Conservation (phyloP, 1,140 invertebrate genomes). For the Drosophila arawakana region DNA sequence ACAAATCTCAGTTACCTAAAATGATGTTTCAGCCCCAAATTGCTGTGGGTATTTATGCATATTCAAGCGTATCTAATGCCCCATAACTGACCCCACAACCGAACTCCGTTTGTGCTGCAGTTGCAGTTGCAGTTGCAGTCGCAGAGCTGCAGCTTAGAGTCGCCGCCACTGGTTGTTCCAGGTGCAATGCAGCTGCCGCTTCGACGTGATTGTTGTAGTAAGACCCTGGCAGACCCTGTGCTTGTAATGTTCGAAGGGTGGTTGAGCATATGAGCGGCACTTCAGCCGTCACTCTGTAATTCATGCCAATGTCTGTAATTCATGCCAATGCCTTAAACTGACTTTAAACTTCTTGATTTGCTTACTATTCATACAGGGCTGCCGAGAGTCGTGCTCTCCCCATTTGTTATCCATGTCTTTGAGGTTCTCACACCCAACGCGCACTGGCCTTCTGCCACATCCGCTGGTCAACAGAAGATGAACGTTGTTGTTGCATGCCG, state of each 20-base stretch:
- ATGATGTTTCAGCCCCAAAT: conserved; percentile 27
- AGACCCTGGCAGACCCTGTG: background rate
- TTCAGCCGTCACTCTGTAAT: too few relatives aligned
- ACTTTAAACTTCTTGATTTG: too few relatives aligned
- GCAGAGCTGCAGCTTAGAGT: background rate
- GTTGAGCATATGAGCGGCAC: too few relatives aligned
- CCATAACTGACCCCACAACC: conserved; percentile 30
- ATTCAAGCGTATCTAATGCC: conserved; percentile 42
- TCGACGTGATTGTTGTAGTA: background rate
- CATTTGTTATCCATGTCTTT: conserved; percentile 7
- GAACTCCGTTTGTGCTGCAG: background rate
- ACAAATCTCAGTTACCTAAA: conserved; percentile 19
- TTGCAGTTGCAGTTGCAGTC: conserved; percentile 2
- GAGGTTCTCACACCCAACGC: conserved; percentile 47
- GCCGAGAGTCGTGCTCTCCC: too few relatives aligned
- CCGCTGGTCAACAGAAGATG: conserved; percentile 37
- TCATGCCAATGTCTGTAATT: too few relatives aligned
- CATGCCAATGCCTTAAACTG: too few relatives aligned
- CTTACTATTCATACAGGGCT: too few relatives aligned
- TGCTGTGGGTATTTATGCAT: conserved; percentile 43
- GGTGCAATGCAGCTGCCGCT: conserved; percentile 46
- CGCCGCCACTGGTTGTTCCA: conserved; percentile 44
- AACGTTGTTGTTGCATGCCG: conserved; percentile 52
- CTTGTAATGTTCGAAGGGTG: too few relatives aligned
- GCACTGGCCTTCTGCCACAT: conserved; percentile 19